Base-by-base conservation (phyloP, 64 coral and sea anemone species). In the Orbicella faveolata region DNA sequence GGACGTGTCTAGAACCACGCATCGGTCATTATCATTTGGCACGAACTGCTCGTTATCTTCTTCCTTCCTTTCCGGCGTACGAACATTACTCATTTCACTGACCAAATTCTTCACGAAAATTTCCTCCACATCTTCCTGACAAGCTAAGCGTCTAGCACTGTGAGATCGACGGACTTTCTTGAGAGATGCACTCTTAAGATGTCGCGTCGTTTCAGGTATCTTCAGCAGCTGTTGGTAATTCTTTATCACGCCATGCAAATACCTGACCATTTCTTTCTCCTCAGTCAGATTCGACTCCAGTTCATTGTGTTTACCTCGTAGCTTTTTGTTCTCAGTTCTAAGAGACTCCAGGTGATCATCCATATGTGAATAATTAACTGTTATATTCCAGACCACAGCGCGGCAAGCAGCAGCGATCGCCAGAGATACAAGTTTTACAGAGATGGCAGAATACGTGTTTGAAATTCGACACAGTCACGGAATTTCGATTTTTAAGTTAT, bases 171-270 rank as follows among this genome's bases (percentile, higher is more conserved):
- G 44, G 21, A 51, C 26, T 23, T 15, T 20, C 52, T 75, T 77
- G 2, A 62, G 26, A n/a, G 75, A 88, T 16, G 72, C 8, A 12
- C 25, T 77, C 59, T 88, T 44, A 63, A 76, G 73, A 88, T 77
- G 72, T 62, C 86, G 86, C 62, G 86, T 62, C 53, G 86, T 61
- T 25, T 76, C 55, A 66, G 88, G 88, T 79, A 72, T 91, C 82
- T 63, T 91, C 14, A 97, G 74, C 21, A 97, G 75, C 34, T 87
- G 79, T 84, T 97, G 88, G 77, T 97, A 97, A 79, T 88, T 97
- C 52, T 97, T 97, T 17, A 97, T 97, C 62, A 97, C 95, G 66
- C 95, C 88, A 66, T 94, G 89, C 21, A 97, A 86, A 34, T 97
- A 97, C 66, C 72, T 90, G 0, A 97, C 95, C 95, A 97, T 97